Conservation (phyloP, 2,797 vertebrate species). For the Pipistrellus pipistrellus region DNA sequence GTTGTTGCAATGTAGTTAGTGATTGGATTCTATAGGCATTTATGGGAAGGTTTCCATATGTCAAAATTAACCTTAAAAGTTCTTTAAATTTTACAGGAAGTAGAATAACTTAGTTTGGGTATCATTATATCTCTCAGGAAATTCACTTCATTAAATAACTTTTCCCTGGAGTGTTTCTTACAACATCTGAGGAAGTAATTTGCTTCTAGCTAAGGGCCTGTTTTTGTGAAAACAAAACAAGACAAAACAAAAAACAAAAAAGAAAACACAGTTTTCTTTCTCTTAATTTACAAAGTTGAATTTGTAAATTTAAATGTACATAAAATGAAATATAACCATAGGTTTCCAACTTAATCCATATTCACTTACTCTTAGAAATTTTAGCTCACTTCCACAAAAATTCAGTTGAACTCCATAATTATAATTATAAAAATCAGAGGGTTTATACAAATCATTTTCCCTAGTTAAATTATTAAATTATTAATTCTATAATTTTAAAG, state of each 20-base stretch:
- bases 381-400: neutral
- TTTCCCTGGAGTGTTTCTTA: neutral
- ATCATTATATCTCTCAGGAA: neutral
- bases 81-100: neutral
- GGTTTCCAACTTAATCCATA: neutral
- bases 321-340: neutral
- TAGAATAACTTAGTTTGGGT: neutral
- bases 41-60: neutral
- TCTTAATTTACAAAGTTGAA: conserved; percentile 3
- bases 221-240: neutral
- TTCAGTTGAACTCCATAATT: neutral
- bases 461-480: neutral
- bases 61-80: conserved; percentile 5
- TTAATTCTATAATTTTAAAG: neutral
- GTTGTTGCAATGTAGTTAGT: neutral
- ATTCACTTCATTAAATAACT: neutral
- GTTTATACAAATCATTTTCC: neutral
- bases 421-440: neutral
- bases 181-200: neutral
- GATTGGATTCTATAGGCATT: neutral
- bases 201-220: neutral
- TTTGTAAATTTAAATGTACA: neutral
- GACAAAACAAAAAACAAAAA: too few species aligned
- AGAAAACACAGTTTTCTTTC: neutral
- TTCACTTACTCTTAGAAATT: neutral